Percentiles rank a stretch among this genome's conserved stretches.
phyloP scores from a whole-genome alignment of 2,888 invertebrate genomes.

The Lobophora halterata region DNA sequence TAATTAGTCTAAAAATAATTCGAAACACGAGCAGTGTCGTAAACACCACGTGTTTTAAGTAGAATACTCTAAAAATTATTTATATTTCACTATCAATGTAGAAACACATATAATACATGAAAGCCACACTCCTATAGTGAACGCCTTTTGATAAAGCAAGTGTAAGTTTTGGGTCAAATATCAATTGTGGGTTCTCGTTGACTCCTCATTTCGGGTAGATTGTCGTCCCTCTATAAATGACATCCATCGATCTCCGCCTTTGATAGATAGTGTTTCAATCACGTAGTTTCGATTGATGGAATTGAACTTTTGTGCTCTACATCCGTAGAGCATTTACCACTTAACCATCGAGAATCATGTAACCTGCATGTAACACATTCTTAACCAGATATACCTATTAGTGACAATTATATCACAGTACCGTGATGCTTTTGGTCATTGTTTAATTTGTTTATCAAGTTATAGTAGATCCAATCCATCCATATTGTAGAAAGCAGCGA shows the following conservation, averaged over 20 bases:
- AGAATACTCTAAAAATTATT: slow-evolving; percentile 2
- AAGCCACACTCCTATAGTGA: slow-evolving; percentile 3
- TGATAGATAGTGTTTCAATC: slow-evolving; percentile 41
- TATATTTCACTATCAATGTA: slow-evolving; percentile 6
- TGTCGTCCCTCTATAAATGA: slow-evolving; percentile 39
- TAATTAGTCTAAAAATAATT: slow-evolving; percentile 25
- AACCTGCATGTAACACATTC: slow-evolving; percentile 9
- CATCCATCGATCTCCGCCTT: slow-evolving; percentile 39
- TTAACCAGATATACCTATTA: slow-evolving; percentile 23
- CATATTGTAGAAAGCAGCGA: slow-evolving; percentile 51
- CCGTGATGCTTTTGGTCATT: slow-evolving; percentile 31
- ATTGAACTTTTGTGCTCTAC: slow-evolving; percentile 18
- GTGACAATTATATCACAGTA: slow-evolving; percentile 34
- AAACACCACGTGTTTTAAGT: slow-evolving; percentile 13
- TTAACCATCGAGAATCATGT: slow-evolving; percentile 5
- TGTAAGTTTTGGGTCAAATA: slow-evolving; percentile 37
- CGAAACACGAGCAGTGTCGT: slow-evolving; percentile 20
- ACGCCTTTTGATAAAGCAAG: slow-evolving; percentile 9
- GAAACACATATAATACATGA: slow-evolving; percentile 1
- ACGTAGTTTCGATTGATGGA: slow-evolving; percentile 22
- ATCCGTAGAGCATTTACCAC: slow-evolving; percentile 12
- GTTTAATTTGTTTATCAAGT: slow-evolving; percentile 29
- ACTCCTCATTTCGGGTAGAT: slow-evolving; percentile 45
- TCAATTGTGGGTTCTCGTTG: slow-evolving; percentile 43
- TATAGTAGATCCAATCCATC: too few relatives aligned